Base-by-base conservation (phyloP, 2,888 invertebrate species). In the Crioceris asparagi region DNA sequence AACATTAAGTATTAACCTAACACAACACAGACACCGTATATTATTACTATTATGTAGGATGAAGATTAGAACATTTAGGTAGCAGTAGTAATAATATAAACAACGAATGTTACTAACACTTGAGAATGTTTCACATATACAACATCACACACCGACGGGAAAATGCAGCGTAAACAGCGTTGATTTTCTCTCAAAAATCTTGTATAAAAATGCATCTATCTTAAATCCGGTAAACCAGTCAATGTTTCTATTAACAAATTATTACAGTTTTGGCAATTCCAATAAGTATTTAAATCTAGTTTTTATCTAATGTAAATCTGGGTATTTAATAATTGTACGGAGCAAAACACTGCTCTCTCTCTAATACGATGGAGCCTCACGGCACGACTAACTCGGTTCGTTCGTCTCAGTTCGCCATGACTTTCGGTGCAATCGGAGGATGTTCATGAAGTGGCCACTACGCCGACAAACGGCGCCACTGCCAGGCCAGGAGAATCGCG, bases 361-460 rank as follows among this genome's bases (percentile, higher is more conserved):
- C 33, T 26, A 38, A 14, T 19, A 39, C 33, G 32, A 39, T 29
- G 35, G 50, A 53, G 57, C 57, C 55, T 56, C 59, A 52, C 61
- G 58, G 58, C 59, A 54, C 59, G 59, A 61, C 60, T 61, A 54
- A 45, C 40, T 39, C 36, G 29, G 29, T 11, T 29, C 35, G 36
- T 35, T 47, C 44, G 44, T 44, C 43, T 36, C 35, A 35, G 32
- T 44, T 43, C 41, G 43, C 35, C 38, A 33, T 37, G 32, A 33
- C 25, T 38, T 29, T 31, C 35, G 31, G 33, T 39, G 38, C 38
- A 38, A 36, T 21, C 21, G 21, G 21, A 6, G 10, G 21, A 21
- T 21, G 21, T 10, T 36, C 40, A 44, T 39, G 35, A 41, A 35
- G 39, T 43, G 40, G 34, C 41, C 38, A 36, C 21, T 26, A 26